phyloP scores from a whole-genome alignment of 64 coral and sea anemone genomes.

The Stichodactyla mertensii region DNA sequence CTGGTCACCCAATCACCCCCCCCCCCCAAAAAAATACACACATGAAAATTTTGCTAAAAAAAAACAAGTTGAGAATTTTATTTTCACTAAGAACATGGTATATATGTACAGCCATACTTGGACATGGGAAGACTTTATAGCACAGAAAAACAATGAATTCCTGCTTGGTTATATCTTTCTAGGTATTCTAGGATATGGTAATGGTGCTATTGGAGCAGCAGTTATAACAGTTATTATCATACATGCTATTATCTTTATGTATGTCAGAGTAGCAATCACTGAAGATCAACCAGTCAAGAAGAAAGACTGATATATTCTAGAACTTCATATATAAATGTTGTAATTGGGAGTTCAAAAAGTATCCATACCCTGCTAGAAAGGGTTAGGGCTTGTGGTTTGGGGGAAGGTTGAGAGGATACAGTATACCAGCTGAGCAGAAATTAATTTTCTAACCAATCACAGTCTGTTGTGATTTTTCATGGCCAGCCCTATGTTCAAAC shows the following conservation, averaged over 20 bases:
- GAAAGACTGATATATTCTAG: not conserved
- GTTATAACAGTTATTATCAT: constrained; percentile 55
- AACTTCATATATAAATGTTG: not conserved
- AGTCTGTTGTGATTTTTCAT: no score
- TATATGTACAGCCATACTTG: not conserved
- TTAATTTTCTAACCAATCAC: no score
- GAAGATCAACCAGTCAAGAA: constrained; percentile 53
- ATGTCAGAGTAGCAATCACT: constrained; percentile 68
- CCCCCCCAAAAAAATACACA: no score
- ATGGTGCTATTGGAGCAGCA: constrained; percentile 77
- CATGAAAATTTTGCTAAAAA: no score
- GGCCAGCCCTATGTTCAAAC: no score
- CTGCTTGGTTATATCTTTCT: not conserved
- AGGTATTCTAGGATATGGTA: constrained; percentile 66
- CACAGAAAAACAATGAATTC: not conserved
- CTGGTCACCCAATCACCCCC: no score
- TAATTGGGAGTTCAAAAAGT: not conserved
- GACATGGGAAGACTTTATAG: not conserved
- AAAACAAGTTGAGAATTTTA: no score
- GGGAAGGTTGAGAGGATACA: no score
- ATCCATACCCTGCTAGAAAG: not conserved
- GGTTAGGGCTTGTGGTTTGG: no score
- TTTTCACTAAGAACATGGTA: no score
- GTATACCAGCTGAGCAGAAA: no score
- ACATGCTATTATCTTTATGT: constrained; percentile 71